Conservation (phyloP, 2,113 vertebrate species). For the Lynx canadensis region DNA sequence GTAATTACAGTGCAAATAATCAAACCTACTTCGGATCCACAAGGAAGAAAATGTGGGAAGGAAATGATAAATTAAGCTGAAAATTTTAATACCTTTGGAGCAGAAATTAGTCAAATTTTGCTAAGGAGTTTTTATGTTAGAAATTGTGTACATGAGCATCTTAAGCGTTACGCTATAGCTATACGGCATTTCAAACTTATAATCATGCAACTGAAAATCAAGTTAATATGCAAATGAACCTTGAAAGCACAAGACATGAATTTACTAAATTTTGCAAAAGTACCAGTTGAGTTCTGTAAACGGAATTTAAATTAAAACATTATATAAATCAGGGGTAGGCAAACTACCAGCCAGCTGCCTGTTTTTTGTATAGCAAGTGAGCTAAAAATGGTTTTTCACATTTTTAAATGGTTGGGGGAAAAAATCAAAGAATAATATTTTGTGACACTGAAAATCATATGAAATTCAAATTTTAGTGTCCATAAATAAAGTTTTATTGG, state of each 20-base stretch:
- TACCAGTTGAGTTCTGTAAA: slow-evolving; percentile 40
- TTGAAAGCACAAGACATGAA: slow-evolving; percentile 17
- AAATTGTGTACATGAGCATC: neutral
- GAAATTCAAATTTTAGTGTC: slow-evolving; percentile 37
- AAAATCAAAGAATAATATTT: neutral
- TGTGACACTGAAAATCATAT: slow-evolving; percentile 9
- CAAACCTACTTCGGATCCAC: neutral
- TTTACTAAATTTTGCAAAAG: slow-evolving; percentile 63
- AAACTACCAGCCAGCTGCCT: slow-evolving; percentile 26
- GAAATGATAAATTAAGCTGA: slow-evolving; percentile 8
- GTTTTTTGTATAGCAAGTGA: slow-evolving; percentile 17
- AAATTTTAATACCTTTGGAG: neutral
- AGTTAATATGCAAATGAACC: slow-evolving; percentile 50
- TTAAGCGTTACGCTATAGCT: neutral
- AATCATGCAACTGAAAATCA: slow-evolving; percentile 42
- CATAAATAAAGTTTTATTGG: slow-evolving; percentile 38
- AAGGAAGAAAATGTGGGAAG: neutral
- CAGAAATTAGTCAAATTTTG: slow-evolving; percentile 39
- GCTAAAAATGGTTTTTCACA: slow-evolving; percentile 46
- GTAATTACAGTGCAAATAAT: slow-evolving; percentile 36
- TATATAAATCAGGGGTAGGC: neutral
- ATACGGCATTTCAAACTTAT: slow-evolving; percentile 36
- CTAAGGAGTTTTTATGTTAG: slow-evolving; percentile 20
- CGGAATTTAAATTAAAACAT: slow-evolving; percentile 58
- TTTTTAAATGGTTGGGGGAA: neutral